phyloP scores from a whole-genome alignment of 2,888 invertebrate genomes.

The Epinotia bilunana region DNA sequence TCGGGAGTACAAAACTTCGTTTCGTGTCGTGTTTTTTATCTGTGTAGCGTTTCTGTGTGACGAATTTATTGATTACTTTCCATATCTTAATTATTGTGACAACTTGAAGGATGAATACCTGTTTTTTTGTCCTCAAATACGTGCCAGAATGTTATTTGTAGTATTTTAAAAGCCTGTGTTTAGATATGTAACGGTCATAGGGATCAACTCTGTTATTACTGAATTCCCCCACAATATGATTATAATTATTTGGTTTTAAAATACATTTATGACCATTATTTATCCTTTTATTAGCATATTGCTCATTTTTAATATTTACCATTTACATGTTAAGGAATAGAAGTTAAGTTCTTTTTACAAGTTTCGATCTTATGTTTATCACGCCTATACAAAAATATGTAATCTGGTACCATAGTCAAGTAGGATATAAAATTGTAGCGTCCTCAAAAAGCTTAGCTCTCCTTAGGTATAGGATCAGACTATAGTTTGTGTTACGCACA shows the following conservation, averaged over 20 bases:
- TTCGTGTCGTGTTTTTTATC: constrained; percentile 63
- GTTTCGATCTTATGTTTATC: constrained; percentile 65
- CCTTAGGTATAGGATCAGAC: constrained; percentile 59
- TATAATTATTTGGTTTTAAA: constrained; percentile 64
- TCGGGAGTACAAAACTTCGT: constrained; percentile 74
- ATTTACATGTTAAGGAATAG: constrained; percentile 74
- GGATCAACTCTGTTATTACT: constrained; percentile 68
- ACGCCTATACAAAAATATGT: constrained; percentile 57
- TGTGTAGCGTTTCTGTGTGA: constrained; percentile 65
- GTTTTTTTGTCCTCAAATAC: constrained; percentile 70
- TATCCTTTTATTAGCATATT: constrained; percentile 78
- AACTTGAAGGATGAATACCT: constrained; percentile 63
- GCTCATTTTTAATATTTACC: constrained; percentile 83
- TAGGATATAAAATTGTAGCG: constrained; percentile 60
- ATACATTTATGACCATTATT: constrained; percentile 72
- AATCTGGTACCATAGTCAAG: constrained; percentile 67
- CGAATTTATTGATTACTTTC: constrained; percentile 70
- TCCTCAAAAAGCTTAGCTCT: constrained; percentile 65
- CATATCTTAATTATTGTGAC: constrained; percentile 62
- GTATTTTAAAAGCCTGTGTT: constrained; percentile 69
- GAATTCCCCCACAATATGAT: constrained; percentile 59
- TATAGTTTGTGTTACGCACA: constrained; percentile 73
- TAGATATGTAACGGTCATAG: constrained; percentile 65
- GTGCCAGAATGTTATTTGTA: constrained; percentile 82
- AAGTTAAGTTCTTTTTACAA: constrained; percentile 72